phyloP scores from a whole-genome alignment of 2,888 invertebrate genomes.

The Omphaloscelis lunosa region DNA sequence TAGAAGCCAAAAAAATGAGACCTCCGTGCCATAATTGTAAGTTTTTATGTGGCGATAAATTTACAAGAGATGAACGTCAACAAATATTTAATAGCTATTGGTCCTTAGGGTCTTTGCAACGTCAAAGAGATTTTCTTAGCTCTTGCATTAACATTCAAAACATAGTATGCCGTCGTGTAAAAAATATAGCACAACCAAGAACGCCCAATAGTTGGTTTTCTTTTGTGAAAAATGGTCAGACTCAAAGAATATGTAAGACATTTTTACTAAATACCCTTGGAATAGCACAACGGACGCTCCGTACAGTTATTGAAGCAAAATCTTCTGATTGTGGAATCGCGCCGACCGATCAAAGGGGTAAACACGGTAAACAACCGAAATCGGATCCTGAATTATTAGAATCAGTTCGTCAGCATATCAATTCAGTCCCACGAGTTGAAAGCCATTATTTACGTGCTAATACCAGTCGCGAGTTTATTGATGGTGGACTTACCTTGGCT shows the following conservation, averaged over 20 bases:
- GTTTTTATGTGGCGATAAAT: constrained; percentile 27
- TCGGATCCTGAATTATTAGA: background rate
- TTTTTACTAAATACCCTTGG: constrained; percentile 58
- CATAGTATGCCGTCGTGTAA: constrained; percentile 38
- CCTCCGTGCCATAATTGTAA: constrained; percentile 33
- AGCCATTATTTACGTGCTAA: no score
- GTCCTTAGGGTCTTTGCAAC: constrained; percentile 47
- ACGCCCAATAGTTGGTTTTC: constrained; percentile 43
- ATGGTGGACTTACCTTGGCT: constrained; percentile 51
- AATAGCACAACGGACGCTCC: constrained; percentile 26
- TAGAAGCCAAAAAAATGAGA: constrained; percentile 37
- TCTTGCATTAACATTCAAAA: constrained; percentile 39
- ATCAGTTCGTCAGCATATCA: no score
- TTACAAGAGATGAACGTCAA: constrained; percentile 44
- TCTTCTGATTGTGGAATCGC: constrained; percentile 7
- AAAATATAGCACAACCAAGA: constrained; percentile 41
- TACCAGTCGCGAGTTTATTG: constrained; percentile 14
- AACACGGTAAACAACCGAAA: constrained; percentile 15
- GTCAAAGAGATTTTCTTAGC: constrained; percentile 51
- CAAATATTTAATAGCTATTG: constrained; percentile 47
- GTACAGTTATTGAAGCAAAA: constrained; percentile 22
- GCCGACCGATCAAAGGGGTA: constrained; percentile 15
- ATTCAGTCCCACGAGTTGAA: no score
- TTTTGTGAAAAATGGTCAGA: constrained; percentile 23
- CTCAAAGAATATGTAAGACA: constrained; percentile 51